phyloP scores from a whole-genome alignment of 1,140 invertebrate species.

The Pristionchus pacificus region DNA sequence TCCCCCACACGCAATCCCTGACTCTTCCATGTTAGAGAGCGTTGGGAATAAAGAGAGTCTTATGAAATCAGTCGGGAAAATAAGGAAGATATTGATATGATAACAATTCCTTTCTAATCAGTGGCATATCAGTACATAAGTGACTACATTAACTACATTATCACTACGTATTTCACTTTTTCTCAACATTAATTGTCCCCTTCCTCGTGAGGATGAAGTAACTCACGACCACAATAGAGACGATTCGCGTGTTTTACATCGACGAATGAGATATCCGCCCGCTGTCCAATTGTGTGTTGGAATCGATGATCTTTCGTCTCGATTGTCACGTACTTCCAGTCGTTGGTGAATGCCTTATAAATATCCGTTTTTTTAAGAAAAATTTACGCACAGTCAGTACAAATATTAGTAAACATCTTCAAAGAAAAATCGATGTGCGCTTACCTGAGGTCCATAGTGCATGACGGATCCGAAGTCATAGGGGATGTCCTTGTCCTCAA shows the following conservation, averaged over 20 bases:
- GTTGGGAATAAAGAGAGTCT: too few species aligned
- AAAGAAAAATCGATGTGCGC: neutral
- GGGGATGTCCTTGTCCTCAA: slow-evolving; percentile 27
- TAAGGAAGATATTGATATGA: too few species aligned
- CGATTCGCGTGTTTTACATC: slow-evolving; percentile 43
- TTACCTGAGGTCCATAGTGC: slow-evolving; percentile 37
- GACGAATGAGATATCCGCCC: slow-evolving; percentile 39
- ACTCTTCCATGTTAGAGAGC: too few species aligned
- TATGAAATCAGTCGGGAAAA: too few species aligned
- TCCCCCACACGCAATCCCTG: too few species aligned
- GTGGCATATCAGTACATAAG: too few species aligned
- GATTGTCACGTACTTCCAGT: slow-evolving; percentile 36
- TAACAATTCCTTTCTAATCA: too few species aligned
- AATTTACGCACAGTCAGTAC: neutral
- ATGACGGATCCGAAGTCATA: slow-evolving; percentile 36
- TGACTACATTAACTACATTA: too few species aligned
- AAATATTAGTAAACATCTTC: too few species aligned
- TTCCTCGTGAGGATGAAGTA: too few species aligned
- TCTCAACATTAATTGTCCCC: too few species aligned
- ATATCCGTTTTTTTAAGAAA: slow-evolving; percentile 13
- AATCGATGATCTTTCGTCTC: slow-evolving; percentile 38
- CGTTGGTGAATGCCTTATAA: slow-evolving; percentile 39
- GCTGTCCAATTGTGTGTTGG: slow-evolving; percentile 41
- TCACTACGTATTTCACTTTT: too few species aligned
- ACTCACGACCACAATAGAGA: slow-evolving; percentile 29